These are phyloP conservation scores for Falco cherrug DNA, from an alignment of 2,797 vertebrate genomes.

Conservation along the genomic window DNA sequence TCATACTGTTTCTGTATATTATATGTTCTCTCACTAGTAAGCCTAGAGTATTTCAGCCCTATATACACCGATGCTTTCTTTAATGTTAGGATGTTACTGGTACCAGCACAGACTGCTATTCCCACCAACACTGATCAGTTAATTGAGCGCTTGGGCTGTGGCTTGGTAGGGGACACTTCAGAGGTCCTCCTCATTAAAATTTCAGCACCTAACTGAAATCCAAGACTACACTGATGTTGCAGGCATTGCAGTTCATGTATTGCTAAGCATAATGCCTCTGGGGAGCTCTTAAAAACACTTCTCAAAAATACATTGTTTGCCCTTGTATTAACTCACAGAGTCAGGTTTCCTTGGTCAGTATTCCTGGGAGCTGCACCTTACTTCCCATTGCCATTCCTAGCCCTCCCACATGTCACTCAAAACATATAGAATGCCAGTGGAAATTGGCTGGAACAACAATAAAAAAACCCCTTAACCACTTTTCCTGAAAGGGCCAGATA, in stretches of 20 bases:
- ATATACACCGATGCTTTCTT: neutral
- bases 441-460: neutral
- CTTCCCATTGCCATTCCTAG: neutral
- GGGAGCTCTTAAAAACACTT: neutral
- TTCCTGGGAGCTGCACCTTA: neutral
- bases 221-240: neutral
- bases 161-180: neutral
- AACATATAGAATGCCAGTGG: neutral
- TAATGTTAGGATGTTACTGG: neutral
- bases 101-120: neutral
- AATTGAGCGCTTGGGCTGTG: accelerated
- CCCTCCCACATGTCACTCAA: neutral
- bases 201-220: neutral
- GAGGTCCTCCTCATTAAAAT: neutral
- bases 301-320: neutral
- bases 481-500: neutral
- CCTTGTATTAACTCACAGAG: neutral
- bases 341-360: neutral
- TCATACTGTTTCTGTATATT: neutral
- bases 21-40: neutral
- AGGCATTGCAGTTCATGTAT: neutral
- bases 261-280: neutral
- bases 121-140: neutral
- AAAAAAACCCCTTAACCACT: neutral
- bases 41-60: neutral